Evolutionary conservation across 2,797 vertebrate genomes (phyloP).

Genomic region (Danio choprae): DNA sequence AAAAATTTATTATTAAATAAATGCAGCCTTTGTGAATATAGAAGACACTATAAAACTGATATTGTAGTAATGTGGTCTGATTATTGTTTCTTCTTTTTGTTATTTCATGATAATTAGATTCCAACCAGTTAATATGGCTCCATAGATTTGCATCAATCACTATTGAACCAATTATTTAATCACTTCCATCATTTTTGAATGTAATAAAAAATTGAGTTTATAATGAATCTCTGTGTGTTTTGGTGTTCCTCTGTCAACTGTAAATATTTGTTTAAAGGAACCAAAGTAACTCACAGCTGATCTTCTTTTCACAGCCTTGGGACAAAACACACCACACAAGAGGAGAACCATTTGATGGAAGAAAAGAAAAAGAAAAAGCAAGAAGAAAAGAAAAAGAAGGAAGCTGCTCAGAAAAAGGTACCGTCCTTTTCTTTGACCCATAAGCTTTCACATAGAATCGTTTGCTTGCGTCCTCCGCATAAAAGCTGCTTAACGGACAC

Average conservation of each 20-base stretch:
- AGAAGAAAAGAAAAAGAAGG: slow-evolving; percentile 99
- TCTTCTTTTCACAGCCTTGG: slow-evolving; percentile 76
- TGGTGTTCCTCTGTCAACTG: background rate
- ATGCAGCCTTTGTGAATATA: too few species aligned
- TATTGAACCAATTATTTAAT: too few species aligned
- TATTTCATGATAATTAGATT: too few species aligned
- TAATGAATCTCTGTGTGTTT: background rate
- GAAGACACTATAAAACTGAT: too few species aligned
- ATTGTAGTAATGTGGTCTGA: too few species aligned
- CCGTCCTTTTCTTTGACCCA: slow-evolving; percentile 41
- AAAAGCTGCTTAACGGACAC: slow-evolving; percentile 20
- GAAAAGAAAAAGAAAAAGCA: slow-evolving; percentile 99
- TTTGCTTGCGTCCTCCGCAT: background rate
- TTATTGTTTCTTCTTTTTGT: too few species aligned
- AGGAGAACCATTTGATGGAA: slow-evolving; percentile 99
- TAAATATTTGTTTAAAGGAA: background rate
- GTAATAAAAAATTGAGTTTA: background rate
- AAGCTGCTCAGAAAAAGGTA: slow-evolving; percentile 96
- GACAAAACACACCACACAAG: slow-evolving; percentile 86
- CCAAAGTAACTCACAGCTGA: background rate
- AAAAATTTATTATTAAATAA: too few species aligned
- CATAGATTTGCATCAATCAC: too few species aligned
- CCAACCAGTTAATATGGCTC: too few species aligned
- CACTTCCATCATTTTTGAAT: too few species aligned
- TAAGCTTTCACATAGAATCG: background rate